phyloP scores from a whole-genome alignment of 2,888 invertebrate genomes.

The Microchrysa polita region DNA sequence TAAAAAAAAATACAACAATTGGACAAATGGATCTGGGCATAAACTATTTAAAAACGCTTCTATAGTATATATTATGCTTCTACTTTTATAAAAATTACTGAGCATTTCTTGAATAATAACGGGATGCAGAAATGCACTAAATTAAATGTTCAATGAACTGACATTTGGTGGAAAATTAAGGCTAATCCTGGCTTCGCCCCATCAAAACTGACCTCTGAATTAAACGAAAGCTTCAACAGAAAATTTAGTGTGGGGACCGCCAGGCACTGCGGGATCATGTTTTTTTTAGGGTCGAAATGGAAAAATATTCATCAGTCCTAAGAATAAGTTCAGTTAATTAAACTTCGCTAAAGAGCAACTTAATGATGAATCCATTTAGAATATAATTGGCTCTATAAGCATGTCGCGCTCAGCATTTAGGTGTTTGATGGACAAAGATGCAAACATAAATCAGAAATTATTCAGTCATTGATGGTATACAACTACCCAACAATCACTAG shows the following conservation, averaged over 20 bases:
- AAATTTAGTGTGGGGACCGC: slow-evolving; percentile 11
- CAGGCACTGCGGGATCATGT: slow-evolving; percentile 10
- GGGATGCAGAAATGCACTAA: slow-evolving; percentile 9
- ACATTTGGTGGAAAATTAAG: background rate
- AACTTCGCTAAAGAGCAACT: slow-evolving; percentile 20
- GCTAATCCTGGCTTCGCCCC: background rate
- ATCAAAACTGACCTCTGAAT: background rate
- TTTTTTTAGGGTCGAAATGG: slow-evolving; percentile 10
- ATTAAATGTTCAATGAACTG: slow-evolving; percentile 13
- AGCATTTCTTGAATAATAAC: slow-evolving; percentile 22
- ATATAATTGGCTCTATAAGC: background rate
- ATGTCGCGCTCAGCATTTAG: background rate
- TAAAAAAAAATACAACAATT: too few species aligned
- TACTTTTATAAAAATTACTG: background rate
- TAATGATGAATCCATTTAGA: background rate
- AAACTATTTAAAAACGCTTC: background rate
- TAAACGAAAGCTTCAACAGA: slow-evolving; percentile 8
- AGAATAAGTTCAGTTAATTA: slow-evolving; percentile 28
- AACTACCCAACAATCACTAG: too few species aligned
- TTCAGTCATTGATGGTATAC: too few species aligned
- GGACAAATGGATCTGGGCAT: background rate
- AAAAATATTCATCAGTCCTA: background rate
- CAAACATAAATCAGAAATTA: slow-evolving; percentile 14
- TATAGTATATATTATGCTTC: background rate
- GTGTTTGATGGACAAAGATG: background rate